phyloP scores from a whole-genome alignment of 2,113 vertebrate species.

The Peromyscus leucopus region DNA sequence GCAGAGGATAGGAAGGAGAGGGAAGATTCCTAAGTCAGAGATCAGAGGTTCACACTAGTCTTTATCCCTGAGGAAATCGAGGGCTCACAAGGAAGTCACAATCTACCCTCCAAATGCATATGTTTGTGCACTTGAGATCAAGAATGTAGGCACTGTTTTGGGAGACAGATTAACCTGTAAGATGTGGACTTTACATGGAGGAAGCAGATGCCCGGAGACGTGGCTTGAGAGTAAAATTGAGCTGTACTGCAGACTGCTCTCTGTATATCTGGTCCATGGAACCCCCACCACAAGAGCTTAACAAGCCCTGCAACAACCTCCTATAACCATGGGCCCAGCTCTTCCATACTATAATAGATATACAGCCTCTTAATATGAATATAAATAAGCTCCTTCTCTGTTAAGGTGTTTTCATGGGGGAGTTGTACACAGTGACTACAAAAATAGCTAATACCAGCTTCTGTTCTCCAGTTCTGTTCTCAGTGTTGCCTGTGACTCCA shows the following conservation, averaged over 20 bases:
- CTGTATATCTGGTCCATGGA: neutral
- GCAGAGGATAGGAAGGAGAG: too few species aligned
- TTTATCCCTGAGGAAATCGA: neutral
- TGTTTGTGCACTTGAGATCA: neutral
- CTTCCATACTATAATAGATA: neutral
- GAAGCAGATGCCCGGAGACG: neutral
- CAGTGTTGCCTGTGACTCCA: fast-evolving
- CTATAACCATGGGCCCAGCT: neutral
- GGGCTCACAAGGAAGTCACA: neutral
- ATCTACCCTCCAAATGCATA: neutral
- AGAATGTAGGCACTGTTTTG: neutral
- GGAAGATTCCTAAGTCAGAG: neutral
- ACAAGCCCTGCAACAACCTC: neutral
- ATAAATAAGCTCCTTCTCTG: neutral
- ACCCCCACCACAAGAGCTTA: neutral
- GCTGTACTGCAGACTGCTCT: neutral
- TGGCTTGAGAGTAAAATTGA: neutral
- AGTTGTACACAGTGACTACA: neutral
- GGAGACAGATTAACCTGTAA: neutral
- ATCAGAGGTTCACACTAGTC: neutral
- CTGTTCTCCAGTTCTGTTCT: neutral
- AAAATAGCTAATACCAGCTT: neutral
- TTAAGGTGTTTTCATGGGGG: neutral
- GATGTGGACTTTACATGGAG: neutral
- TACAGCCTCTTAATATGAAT: neutral